phyloP scores from a whole-genome alignment of 2,888 invertebrate genomes.

The Pterostichus niger region DNA sequence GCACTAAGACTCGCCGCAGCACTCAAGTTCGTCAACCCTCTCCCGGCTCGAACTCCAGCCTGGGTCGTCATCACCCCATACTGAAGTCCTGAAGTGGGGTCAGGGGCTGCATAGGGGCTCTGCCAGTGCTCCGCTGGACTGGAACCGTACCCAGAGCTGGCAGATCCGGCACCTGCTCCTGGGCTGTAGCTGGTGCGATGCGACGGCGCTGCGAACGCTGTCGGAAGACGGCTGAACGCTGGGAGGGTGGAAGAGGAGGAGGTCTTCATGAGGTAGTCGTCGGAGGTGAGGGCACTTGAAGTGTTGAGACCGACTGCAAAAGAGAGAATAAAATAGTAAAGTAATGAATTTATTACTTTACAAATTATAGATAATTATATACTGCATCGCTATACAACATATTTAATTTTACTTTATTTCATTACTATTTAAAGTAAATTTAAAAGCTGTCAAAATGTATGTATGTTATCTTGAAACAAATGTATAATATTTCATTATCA shows the following conservation, averaged over 20 bases:
- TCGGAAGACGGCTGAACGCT: conserved; percentile 73
- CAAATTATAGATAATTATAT: too few relatives aligned
- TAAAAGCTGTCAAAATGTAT: too few relatives aligned
- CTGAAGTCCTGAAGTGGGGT: conserved; percentile 30
- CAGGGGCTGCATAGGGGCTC: conserved; percentile 47
- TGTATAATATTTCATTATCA: too few relatives aligned
- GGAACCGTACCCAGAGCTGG: conserved; percentile 55
- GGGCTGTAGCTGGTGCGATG: conserved; percentile 62
- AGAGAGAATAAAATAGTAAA: background rate
- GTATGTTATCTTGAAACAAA: too few relatives aligned
- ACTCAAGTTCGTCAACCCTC: conserved; percentile 75
- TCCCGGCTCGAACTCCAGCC: background rate
- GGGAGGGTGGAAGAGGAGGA: conserved; percentile 71
- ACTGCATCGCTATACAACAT: too few relatives aligned
- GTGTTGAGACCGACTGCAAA: conserved; percentile 56
- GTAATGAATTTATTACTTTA: background rate
- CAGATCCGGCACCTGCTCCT: background rate
- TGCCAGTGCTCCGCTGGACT: conserved; percentile 51
- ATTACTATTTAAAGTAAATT: too few relatives aligned
- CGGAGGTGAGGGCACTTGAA: conserved; percentile 25
- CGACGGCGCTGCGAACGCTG: conserved; percentile 68
- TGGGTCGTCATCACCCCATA: conserved; percentile 54
- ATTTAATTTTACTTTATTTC: too few relatives aligned
- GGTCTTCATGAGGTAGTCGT: conserved; percentile 62
- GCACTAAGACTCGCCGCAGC: conserved; percentile 86